Base-by-base conservation (phyloP, 2,797 vertebrate genomes). In the Anolis apletophallus region DNA sequence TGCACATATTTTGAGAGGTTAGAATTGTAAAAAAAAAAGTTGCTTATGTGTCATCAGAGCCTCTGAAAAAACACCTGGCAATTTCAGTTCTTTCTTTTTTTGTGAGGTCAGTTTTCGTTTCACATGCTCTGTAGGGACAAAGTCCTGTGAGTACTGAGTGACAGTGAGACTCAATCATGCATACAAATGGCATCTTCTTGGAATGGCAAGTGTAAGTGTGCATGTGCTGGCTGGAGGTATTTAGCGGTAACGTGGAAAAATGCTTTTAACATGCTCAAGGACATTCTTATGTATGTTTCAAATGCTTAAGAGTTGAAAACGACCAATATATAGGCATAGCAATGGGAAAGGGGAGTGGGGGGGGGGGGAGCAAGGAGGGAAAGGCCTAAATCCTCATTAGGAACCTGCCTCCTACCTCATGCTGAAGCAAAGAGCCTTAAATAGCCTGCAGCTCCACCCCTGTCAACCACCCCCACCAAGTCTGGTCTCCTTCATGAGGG, bases 61-160 rank as follows among this genome's bases (percentile, higher is more conserved):
- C n/a, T 55, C 1, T 52, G 3, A 88, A 90, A 91, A 90, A 84
- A 78, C 78, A 36, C 82, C 90, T 64, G 88, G 71, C 19, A 13
- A 19, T 92, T 92, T 91, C 86, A 83, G 52, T 88, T 85, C 50
- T 76, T 68, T 72, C 19, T 69, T 0, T 36, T n/a, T n/a, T n/a
- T 19, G 14, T 16, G 0, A 26, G 52, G 52, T 79, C 26, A 80
- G 52, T 85, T 71, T 87, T 87, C 32, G 1, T 17, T 71, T 80
- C 36, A 88, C 87, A 17, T 36, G 16, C 16, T 7, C 71, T n/a
- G 19, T 23, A 81, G 55, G 46, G 6, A 7, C 40, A 67, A 29
- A 40, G 40, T 21, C 6, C n/a, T 52, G 73, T 52, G 69, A 73
- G 21, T 17, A 74, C 23, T 57, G 50, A 87, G 34, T 57, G 26